phyloP scores from a whole-genome alignment of 2,888 invertebrate genomes.

The Cephonodes hylas region DNA sequence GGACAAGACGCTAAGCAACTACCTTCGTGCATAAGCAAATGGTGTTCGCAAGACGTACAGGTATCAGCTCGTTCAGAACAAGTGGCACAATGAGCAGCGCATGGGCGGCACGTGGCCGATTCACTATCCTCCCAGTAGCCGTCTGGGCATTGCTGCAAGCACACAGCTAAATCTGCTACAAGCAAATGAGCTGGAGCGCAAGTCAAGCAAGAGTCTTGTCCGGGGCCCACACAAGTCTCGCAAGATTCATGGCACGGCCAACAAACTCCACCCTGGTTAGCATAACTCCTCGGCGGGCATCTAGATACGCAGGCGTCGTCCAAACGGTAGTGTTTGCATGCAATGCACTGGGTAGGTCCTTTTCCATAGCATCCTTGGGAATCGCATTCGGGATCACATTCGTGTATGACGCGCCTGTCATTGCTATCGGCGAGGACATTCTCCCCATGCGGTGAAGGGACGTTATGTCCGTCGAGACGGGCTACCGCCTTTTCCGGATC shows the following conservation, averaged over 20 bases:
- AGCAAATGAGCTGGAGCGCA: conserved; percentile 92
- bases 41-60: conserved; percentile 94
- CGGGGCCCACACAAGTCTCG: conserved; percentile 92
- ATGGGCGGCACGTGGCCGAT: conserved; percentile 89
- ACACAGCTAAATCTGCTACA: conserved; percentile 91
- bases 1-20: conserved; percentile 93
- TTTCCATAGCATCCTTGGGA: conserved; percentile 91
- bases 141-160: conserved; percentile 92
- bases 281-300: conserved; percentile 92
- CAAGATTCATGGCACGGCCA: conserved; percentile 95
- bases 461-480: conserved; percentile 83
- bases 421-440: conserved; percentile 83
- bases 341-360: conserved; percentile 91
- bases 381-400: conserved; percentile 91
- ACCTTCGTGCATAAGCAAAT: conserved; percentile 90
- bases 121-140: conserved; percentile 91
- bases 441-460: conserved; percentile 82
- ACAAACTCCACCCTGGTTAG: conserved; percentile 90
- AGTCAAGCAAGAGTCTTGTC: conserved; percentile 91
- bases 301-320: conserved; percentile 92
- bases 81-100: conserved; percentile 92
- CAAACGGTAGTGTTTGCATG: conserved; percentile 90
- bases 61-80: conserved; percentile 91
- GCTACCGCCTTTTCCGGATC: conserved; percentile 89
- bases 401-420: conserved; percentile 83